Evolutionary conservation across 1,140 invertebrate species (phyloP).

Genomic region (Drosophila elegans): DNA sequence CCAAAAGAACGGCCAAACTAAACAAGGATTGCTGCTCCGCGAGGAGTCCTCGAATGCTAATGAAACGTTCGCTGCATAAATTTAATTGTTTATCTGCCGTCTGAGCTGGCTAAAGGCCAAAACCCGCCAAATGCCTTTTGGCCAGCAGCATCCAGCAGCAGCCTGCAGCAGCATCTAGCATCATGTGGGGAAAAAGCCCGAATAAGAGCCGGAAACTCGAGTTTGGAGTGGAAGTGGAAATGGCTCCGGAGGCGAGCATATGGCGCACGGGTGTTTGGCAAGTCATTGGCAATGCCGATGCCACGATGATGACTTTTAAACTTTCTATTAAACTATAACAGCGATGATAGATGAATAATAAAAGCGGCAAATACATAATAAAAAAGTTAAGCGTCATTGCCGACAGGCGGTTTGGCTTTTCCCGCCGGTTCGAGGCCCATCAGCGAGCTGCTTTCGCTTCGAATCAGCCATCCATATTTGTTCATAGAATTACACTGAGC

Average conservation of each 20-base stretch:
- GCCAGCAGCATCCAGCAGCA: conserved; percentile 9
- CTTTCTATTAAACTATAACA: conserved; percentile 83
- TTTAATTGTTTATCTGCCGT: conserved; percentile 76
- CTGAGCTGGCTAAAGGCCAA: conserved; percentile 41
- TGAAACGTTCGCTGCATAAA: conserved; percentile 75
- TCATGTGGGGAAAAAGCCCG: conserved; percentile 1
- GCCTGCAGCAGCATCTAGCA: not conserved
- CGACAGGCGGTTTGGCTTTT: conserved; percentile 56
- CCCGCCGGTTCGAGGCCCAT: conserved; percentile 36
- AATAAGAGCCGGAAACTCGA: not conserved
- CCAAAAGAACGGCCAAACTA: conserved; percentile 22
- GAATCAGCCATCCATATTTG: conserved; percentile 71
- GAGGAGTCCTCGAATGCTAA: conserved; percentile 65
- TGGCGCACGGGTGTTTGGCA: conserved; percentile 57
- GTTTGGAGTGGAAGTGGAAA: conserved; percentile 7
- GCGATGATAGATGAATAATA: conserved; percentile 83
- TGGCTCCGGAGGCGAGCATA: conserved; percentile 26
- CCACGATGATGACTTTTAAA: conserved; percentile 79
- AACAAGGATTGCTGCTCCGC: conserved; percentile 30
- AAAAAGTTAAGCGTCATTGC: conserved; percentile 74
- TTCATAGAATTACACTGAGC: conserved; percentile 15
- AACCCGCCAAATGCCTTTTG: conserved; percentile 34
- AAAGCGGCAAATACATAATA: conserved; percentile 79
- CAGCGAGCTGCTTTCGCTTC: conserved; percentile 19
- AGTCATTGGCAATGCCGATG: conserved; percentile 65